Base-by-base conservation (phyloP, 2,797 vertebrate species). In the Monodelphis domestica region DNA sequence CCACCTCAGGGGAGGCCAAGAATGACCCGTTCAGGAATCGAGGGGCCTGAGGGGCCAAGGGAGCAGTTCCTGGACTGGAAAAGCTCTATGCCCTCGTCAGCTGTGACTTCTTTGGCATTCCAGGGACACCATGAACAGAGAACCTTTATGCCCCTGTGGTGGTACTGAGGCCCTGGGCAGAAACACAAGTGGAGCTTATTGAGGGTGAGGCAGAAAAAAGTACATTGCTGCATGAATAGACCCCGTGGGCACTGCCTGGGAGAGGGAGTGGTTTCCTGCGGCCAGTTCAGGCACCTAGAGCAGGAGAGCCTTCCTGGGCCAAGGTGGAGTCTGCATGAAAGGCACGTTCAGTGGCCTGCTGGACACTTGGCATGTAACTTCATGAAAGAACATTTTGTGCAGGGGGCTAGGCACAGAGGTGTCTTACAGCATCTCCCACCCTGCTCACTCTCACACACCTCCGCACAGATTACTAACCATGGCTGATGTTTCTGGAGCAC, bases 321-420 rank as follows among this genome's bases (percentile, higher is more conserved):
- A 95, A 94, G 84, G 57, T 96, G 26, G 95, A 96, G 95, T 28
- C 0, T 28, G 88, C 96, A 95, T 96, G 97, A 96, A 97, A 97
- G 97, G 96, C 97, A 95, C 87, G 94, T 84, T 84, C 97, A 97
- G 96, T 97, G 89, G 91, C 92, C 96, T 95, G 96, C 95, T 91
- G 94, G 96, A 95, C 92, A 93, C 54, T 95, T 92, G 94, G 95
- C 3, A 70, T 95, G 95, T 97, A 96, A 95, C 90, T 89, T 94
- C 93, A 50, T 98, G 97, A 98, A 98, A 97, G 93, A 78, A 90
- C 94, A 96, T 97, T 97, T 97, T 98, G 97, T 98, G 17, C n/a
- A 96, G 94, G 78, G 95, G 38, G 21, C 38, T 78, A 30, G 38
- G 9, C 38, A 45, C 21, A 78, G 38, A 78, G 38, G 38, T 45